Evolutionary conservation across 2,888 invertebrate genomes (phyloP), one percentile per base, ranked within the genome.

Genomic region (Graphium colonna): DNA sequence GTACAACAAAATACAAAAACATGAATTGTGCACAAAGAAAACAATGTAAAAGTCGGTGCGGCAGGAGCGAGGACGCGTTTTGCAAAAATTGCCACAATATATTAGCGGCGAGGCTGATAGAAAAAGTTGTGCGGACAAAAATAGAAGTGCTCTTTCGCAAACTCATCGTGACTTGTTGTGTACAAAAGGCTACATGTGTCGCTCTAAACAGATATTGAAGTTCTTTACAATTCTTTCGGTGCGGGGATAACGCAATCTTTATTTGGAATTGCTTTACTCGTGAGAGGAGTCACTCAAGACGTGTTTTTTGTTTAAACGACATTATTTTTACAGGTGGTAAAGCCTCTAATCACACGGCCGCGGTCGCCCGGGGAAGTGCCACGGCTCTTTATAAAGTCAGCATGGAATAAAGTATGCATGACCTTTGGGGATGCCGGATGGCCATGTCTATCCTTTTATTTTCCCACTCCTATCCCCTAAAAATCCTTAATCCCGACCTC

Each of bases 81-180:
- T 40, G 49, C 48, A 45, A 64, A 73, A 75, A 79, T 75, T 77
- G 77, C 75, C 71, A 70, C 73, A 65, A 78, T 78, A 78, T 77
- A 78, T 81, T 77, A 70, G 60, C 65, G 59, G 55, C 62, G 61
- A 62, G 63, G 65, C 61, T 76, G 75, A 80, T 80, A 79, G 82
- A 80, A 81, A 81, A 82, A 82, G 64, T 82, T 82, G 72, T 55
- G 63, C 60, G 57, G 61, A 49, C 44, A 36, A 51, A 42, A 51
- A 51, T 51, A 49, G 21, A 45, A 54, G 53, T 54, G 44, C 44
- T 49, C 49, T 49, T 49, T 40, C 44, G 44, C 44, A 49, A 54
- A 54, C 49, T 44, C 49, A 54, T 54, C 49, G 39, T 45, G 49
- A 54, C 49, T 49, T 33, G 53, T 44, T 42, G 41, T 43, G 38